Percentiles rank a stretch among this genome's conserved stretches.
Evolutionary conservation across 1,140 invertebrate species (phyloP).

Genomic region (Leptinotarsa lineolata): DNA sequence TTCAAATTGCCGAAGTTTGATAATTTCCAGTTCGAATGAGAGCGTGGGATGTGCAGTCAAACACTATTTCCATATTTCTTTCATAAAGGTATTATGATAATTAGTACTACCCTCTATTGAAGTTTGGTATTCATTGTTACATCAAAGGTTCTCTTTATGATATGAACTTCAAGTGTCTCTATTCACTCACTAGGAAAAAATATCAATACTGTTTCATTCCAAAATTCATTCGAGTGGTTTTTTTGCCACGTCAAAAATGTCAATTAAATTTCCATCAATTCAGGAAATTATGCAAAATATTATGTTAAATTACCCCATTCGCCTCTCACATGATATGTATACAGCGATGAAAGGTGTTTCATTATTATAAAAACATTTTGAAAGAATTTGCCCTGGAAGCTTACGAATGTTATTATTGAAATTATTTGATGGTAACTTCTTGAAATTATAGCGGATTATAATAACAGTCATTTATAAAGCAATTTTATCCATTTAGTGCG

Average conservation of each 20-base stretch:
- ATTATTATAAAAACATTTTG: background rate
- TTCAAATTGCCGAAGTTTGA: too few species aligned
- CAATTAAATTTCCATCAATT: background rate
- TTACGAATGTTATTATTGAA: background rate
- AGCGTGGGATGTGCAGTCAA: too few species aligned
- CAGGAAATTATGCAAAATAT: background rate
- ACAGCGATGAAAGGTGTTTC: background rate
- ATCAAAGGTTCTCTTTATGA: too few species aligned
- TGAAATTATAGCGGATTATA: background rate
- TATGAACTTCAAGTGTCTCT: too few species aligned
- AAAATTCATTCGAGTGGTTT: conserved; percentile 16
- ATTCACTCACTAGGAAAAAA: too few species aligned
- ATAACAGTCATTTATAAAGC: conserved; percentile 5
- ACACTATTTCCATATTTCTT: too few species aligned
- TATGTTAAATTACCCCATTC: background rate
- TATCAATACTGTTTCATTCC: conserved; percentile 40
- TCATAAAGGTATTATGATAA: too few species aligned
- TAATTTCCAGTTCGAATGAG: too few species aligned
- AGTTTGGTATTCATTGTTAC: too few species aligned
- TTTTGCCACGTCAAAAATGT: background rate
- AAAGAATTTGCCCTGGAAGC: background rate
- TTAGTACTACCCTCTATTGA: too few species aligned
- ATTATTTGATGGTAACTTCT: background rate
- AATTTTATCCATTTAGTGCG: background rate
- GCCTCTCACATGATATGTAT: background rate